Evolutionary conservation across 2,113 vertebrate genomes (phyloP).

Genomic region (Osmerus eperlanus): DNA sequence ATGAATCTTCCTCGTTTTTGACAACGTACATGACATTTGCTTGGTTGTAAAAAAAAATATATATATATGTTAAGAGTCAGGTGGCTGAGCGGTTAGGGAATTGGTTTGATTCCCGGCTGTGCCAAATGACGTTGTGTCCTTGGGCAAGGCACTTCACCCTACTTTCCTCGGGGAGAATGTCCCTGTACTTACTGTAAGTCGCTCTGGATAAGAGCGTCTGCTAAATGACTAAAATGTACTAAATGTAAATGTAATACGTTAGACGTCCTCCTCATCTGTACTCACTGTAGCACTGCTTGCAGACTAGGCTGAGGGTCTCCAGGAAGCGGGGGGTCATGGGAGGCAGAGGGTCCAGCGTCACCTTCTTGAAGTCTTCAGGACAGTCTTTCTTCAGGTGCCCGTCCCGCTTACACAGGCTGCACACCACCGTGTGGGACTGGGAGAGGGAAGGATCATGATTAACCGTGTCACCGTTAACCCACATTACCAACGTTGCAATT

Average conservation of each 20-base stretch:
- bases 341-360: constrained; percentile 84
- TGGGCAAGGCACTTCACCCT: no score
- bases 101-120: no score
- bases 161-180: no score
- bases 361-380: constrained; percentile 93
- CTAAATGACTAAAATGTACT: neutral
- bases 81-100: no score
- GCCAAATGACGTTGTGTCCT: no score
- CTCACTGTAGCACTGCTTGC: constrained; percentile 89
- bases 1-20: no score
- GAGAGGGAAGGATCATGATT: constrained; percentile 4
- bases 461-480: neutral
- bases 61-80: neutral
- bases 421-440: constrained; percentile 85
- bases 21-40: no score
- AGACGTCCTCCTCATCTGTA: neutral
- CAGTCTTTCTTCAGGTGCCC: constrained; percentile 91
- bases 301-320: constrained; percentile 81
- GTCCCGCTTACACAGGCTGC: constrained; percentile 89
- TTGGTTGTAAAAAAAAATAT: neutral
- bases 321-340: constrained; percentile 78
- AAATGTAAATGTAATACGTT: neutral
- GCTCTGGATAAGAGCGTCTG: no score
- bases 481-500: neutral
- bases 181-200: no score